phyloP scores from a whole-genome alignment of 2,888 invertebrate genomes.

The Frankliniella fusca region DNA sequence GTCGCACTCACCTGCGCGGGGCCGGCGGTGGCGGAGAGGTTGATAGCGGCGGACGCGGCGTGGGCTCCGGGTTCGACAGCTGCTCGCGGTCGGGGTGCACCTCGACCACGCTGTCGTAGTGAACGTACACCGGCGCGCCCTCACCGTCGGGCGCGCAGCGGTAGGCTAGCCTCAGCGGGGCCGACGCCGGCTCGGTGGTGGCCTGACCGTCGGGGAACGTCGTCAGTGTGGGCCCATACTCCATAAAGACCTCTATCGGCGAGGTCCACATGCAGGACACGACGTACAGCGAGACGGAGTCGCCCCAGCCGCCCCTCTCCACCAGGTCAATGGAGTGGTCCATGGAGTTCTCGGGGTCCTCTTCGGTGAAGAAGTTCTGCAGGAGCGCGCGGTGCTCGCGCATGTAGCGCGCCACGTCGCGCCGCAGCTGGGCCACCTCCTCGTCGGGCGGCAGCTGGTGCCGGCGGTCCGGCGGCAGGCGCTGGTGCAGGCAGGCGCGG shows the following conservation, averaged over 20 bases:
- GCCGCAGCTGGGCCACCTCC: background rate
- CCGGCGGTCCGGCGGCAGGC: background rate
- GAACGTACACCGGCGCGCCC: background rate
- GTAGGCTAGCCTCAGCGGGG: background rate
- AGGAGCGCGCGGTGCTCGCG: background rate
- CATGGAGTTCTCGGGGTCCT: background rate
- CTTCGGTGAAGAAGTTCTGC: background rate
- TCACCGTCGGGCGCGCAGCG: background rate
- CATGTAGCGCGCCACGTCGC: background rate
- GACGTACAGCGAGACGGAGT: background rate
- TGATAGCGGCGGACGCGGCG: background rate
- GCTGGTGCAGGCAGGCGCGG: constrained; percentile 2
- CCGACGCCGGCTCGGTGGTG: background rate
- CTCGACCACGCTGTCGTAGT: background rate
- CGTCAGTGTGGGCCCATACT: background rate
- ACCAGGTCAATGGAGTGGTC: background rate
- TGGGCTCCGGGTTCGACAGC: background rate
- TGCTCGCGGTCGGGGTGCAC: background rate
- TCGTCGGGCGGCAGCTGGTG: background rate
- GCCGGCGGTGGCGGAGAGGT: background rate
- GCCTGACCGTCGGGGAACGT: background rate
- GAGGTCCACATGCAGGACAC: background rate
- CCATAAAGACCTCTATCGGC: background rate
- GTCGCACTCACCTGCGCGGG: background rate
- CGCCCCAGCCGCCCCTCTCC: background rate